phyloP scores from a whole-genome alignment of 2,113 vertebrate species.

The Trochalopteron elliotii region DNA sequence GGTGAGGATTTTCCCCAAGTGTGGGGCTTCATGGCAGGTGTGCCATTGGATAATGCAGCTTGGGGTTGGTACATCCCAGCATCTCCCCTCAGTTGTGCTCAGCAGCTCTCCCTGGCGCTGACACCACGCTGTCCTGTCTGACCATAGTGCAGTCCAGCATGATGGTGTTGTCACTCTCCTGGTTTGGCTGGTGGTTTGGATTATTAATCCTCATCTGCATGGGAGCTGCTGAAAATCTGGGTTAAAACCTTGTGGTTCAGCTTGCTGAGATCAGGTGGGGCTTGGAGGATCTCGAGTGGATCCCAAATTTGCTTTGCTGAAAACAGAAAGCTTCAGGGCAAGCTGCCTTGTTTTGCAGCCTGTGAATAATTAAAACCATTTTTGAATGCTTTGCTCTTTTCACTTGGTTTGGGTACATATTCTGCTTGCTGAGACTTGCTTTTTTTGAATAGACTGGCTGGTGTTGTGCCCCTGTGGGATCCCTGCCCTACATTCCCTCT shows the following conservation, averaged over 20 bases:
- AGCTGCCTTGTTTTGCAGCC: constrained; percentile 23
- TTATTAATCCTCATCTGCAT: background rate
- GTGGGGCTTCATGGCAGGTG: background rate
- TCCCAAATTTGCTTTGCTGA: background rate
- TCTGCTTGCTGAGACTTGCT: constrained; percentile 40
- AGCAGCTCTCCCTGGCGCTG: background rate
- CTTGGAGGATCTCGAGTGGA: background rate
- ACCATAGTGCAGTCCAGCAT: fast-evolving
- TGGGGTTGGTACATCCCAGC: background rate
- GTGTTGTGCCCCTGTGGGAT: background rate
- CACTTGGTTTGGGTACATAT: background rate
- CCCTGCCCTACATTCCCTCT: background rate
- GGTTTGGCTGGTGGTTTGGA: background rate
- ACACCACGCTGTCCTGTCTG: fast-evolving
- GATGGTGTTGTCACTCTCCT: background rate
- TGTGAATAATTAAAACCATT: constrained; percentile 51
- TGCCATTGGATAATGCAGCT: fast-evolving
- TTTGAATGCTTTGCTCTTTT: constrained; percentile 7
- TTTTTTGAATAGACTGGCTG: background rate
- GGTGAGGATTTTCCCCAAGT: background rate
- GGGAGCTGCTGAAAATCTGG: background rate
- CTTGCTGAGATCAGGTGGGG: background rate
- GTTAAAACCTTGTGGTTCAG: background rate
- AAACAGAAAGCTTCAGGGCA: background rate
- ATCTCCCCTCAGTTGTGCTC: fast-evolving